phyloP scores from a whole-genome alignment of 2,113 vertebrate genomes.

The Callithrix jacchus region DNA sequence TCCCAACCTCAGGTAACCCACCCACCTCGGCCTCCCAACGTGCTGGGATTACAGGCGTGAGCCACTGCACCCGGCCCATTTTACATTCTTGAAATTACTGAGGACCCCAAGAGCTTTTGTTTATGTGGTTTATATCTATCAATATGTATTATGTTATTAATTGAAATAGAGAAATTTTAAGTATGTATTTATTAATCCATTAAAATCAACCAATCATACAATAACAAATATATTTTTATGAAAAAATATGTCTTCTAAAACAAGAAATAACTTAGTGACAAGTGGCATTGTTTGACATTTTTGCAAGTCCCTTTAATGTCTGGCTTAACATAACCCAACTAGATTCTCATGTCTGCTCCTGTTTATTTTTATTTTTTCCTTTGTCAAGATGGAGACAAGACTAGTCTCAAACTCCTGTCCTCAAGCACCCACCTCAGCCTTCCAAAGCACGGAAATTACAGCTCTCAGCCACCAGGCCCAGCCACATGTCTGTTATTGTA shows the following conservation, averaged over 20 bases:
- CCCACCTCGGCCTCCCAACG: too few species aligned
- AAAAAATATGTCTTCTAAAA: constrained; percentile 4
- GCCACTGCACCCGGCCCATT: too few species aligned
- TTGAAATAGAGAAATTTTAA: neutral
- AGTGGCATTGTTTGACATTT: neutral
- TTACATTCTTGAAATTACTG: neutral
- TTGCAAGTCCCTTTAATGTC: neutral
- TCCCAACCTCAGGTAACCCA: too few species aligned
- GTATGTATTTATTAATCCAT: neutral
- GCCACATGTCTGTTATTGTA: neutral
- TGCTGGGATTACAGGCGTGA: too few species aligned
- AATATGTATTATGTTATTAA: neutral
- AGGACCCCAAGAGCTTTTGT: neutral
- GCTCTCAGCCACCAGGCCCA: too few species aligned
- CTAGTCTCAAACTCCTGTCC: too few species aligned
- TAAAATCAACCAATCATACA: neutral
- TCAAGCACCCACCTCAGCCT: too few species aligned
- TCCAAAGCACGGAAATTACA: too few species aligned
- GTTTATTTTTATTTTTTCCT: too few species aligned
- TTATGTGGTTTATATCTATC: neutral
- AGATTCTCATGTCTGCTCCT: neutral
- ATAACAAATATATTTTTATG: neutral
- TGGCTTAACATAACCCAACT: neutral
- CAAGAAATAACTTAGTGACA: neutral
- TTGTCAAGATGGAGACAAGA: too few species aligned